Conservation (phyloP, 2,113 vertebrate genomes). For the Penelope pileata region DNA sequence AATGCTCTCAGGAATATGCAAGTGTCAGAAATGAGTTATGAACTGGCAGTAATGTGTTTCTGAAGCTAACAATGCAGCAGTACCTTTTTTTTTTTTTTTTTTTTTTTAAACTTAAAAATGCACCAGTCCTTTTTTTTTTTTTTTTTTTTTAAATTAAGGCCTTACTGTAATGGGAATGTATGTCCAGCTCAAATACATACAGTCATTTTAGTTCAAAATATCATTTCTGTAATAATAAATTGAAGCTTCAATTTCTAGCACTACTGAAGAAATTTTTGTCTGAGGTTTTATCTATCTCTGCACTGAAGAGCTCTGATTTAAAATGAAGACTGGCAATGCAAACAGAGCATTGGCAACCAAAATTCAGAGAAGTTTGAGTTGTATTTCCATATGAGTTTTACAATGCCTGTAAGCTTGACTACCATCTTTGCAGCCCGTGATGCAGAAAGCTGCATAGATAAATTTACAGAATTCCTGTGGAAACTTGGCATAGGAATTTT, state of each 20-base stretch:
- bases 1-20: background rate
- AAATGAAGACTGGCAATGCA: background rate
- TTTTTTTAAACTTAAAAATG: too few relatives aligned
- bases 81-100: background rate
- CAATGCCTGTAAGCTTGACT: accelerated
- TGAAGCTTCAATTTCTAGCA: background rate
- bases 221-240: background rate
- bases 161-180: background rate
- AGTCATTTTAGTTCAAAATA: background rate
- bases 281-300: background rate
- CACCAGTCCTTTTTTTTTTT: too few relatives aligned
- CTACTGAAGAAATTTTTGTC: background rate
- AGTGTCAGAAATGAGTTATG: background rate
- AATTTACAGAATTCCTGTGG: background rate
- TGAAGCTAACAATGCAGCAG: background rate
- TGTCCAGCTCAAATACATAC: background rate
- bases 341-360: background rate
- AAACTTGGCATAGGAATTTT: background rate
- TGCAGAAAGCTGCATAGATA: background rate
- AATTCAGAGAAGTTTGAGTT: background rate
- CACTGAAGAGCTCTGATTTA: background rate
- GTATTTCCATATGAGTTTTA: background rate
- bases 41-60: background rate
- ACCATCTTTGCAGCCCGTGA: background rate
- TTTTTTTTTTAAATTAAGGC: background rate